phyloP scores from a whole-genome alignment of 2,797 vertebrate species.

The Chiroxiphia lanceolata region DNA sequence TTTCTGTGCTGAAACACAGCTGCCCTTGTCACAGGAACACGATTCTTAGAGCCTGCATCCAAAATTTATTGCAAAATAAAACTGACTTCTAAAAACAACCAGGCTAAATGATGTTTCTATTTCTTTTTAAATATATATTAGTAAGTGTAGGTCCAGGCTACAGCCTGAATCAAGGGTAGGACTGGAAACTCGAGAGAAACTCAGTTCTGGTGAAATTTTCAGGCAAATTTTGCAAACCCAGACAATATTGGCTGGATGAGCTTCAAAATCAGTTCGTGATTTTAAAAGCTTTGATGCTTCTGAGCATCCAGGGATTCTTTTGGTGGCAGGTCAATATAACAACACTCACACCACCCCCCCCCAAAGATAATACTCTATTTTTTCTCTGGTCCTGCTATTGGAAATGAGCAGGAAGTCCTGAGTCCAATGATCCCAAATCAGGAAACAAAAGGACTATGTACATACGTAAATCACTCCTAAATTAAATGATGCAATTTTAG shows the following conservation, averaged over 20 bases:
- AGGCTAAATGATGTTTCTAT: neutral
- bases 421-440: neutral
- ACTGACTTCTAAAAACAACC: slow-evolving; percentile 3
- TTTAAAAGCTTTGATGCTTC: neutral
- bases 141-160: neutral
- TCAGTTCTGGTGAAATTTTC: neutral
- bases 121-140: neutral
- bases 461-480: neutral
- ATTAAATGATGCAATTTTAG: neutral
- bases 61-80: slow-evolving; percentile 59
- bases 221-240: neutral
- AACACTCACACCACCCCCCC: neutral
- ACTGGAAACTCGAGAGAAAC: neutral
- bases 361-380: neutral
- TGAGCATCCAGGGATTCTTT: neutral
- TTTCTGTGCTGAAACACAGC: slow-evolving; percentile 38
- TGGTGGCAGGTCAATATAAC: neutral
- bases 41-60: neutral
- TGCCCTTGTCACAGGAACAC: slow-evolving; percentile 24
- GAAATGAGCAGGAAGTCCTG: neutral
- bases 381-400: neutral
- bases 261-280: neutral
- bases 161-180: neutral
- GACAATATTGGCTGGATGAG: neutral
- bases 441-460: neutral